Evolutionary conservation across 2,888 invertebrate species (phyloP), one percentile per base, ranked within the genome.

Genomic region (Rhimphoctona megacephalus): DNA sequence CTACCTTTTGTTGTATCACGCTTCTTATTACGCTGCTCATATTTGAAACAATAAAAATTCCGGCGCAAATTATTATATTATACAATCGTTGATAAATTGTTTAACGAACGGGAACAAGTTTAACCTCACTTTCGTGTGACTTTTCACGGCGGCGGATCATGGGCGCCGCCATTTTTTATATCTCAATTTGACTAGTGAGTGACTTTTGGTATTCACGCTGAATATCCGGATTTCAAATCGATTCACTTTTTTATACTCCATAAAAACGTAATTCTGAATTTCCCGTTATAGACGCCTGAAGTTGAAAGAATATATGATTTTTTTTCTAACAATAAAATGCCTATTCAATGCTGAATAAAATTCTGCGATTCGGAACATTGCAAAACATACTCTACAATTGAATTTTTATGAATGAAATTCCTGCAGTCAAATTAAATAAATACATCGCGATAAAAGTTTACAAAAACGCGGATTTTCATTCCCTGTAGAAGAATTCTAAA

Each of bases 1-100:
- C 49, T 88, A 90, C 90, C 90, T 89, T 89, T 39, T 88, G 88
- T 14, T 83, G 86, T 57, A 90, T 73, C 22, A 87, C 67, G 52
- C 46, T 80, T 72, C 89, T 86, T 78, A 90, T 79, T 17, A 61
- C 85, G 61, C 81, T 88, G 70, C 88, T 88, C 90, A 90, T 90
- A 39, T 77, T 81, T 36, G 33, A 8, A 30, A 22, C 33, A 19
- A 22, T 36, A 33, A 0, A 25, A 46, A 39, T n/a, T 19, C 36
- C 30, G n/a, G 19, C 36, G 2, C 5, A n/a, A 61, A 19, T 33
- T n/a, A 17, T 36, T 25, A 11, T 14, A n/a, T 54, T 22, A 22
- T 46, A 54, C 4, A 43, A 57, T 77, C 17, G 64, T 2, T 66
- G 39, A n/a, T 72, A 17, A 57, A 49, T 52, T 30, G 33, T 73